Conservation (phyloP, 1,140 invertebrate species). For the Zeugodacus cucurbitae region DNA sequence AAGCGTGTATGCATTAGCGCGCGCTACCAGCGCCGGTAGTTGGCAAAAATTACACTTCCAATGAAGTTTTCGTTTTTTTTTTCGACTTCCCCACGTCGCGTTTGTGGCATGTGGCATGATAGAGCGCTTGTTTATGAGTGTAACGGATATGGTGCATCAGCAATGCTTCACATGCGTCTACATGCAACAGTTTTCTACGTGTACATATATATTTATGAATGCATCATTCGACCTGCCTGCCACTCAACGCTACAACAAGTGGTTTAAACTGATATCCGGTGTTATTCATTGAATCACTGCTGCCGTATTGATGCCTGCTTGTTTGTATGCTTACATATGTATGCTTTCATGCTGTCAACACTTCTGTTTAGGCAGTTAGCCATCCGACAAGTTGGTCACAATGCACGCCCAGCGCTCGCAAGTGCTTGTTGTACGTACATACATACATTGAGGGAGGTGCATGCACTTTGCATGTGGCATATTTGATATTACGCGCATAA, state of each 20-base stretch:
- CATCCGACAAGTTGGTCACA: background rate
- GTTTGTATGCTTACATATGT: background rate
- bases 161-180: too few relatives aligned
- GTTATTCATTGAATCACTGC: background rate
- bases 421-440: background rate
- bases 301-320: background rate
- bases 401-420: background rate
- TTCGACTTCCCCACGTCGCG: too few relatives aligned
- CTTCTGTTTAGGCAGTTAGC: background rate
- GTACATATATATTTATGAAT: background rate
- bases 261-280: background rate
- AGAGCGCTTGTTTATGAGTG: background rate
- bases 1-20: background rate
- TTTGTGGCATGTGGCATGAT: background rate
- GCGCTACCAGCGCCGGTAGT: background rate
- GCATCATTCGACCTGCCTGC: background rate
- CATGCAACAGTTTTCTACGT: background rate
- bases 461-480: background rate
- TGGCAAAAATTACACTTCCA: background rate
- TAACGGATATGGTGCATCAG: background rate
- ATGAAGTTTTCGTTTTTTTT: background rate
- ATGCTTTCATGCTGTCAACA: background rate
- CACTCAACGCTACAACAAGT: background rate
- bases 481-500: background rate
- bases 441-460: background rate